These are phyloP conservation scores for Nineta flava DNA, from an alignment of 2,888 invertebrate species.

Conservation along the genomic window DNA sequence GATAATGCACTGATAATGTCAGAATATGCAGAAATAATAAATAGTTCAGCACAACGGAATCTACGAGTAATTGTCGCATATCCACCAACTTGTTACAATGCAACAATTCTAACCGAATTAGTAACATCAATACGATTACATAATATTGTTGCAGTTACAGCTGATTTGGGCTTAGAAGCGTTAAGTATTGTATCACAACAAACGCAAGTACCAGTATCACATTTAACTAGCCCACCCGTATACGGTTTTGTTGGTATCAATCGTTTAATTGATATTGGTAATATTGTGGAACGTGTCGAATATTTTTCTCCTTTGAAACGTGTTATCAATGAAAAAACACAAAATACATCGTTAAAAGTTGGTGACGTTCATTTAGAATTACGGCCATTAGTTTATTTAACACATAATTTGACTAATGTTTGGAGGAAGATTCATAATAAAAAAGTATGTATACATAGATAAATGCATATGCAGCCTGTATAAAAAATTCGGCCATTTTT, in stretches of 20 bases:
- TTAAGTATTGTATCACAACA: conserved; percentile 28
- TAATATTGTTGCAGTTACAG: conserved; percentile 39
- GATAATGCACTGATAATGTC: conserved; percentile 32
- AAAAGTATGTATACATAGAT: conserved; percentile 22
- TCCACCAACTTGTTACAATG: conserved; percentile 38
- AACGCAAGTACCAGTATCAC: conserved; percentile 29
- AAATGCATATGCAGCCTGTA: conserved; percentile 1
- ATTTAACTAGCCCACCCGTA: conserved; percentile 42
- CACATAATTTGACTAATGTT: conserved; percentile 27
- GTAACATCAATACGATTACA: conserved; percentile 26
- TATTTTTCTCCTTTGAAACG: conserved; percentile 33
- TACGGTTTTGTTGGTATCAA: conserved; percentile 45
- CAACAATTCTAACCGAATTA: conserved; percentile 29
- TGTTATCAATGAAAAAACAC: conserved; percentile 28
- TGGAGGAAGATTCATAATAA: conserved; percentile 25
- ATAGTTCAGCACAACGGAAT: conserved; percentile 29
- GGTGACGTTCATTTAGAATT: conserved; percentile 34
- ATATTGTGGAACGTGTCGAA: conserved; percentile 35
- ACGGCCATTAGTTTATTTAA: conserved; percentile 34
- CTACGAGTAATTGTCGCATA: conserved; percentile 37
- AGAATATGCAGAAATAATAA: conserved; percentile 32
- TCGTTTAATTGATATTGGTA: conserved; percentile 35
- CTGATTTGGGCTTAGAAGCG: conserved; percentile 36
- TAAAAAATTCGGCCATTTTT: no score
- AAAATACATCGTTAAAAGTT: conserved; percentile 32